Evolutionary conservation across 1,140 invertebrate genomes (phyloP).

Genomic region (Drosophila insularis): DNA sequence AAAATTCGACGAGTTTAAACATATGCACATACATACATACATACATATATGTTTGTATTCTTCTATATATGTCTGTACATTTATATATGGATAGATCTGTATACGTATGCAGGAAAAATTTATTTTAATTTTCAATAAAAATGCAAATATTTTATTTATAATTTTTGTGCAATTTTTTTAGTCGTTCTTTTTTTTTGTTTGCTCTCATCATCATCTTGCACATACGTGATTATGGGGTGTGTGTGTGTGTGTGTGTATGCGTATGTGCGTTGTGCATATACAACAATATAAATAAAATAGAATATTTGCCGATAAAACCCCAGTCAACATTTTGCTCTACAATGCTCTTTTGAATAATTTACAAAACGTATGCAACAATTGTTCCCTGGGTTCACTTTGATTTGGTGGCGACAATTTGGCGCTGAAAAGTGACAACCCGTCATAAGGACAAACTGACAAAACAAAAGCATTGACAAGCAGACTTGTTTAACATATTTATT

Average conservation of each 20-base stretch:
- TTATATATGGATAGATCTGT: constrained; percentile 15
- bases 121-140: constrained; percentile 65
- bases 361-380: background rate
- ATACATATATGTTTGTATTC: background rate
- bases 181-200: background rate
- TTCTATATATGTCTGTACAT: background rate
- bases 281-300: constrained; percentile 32
- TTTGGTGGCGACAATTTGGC: constrained; percentile 50
- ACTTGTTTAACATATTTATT: constrained; percentile 52
- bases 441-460: constrained; percentile 53
- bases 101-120: constrained; percentile 45
- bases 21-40: background rate
- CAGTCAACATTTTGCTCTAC: constrained; percentile 25
- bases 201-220: constrained; percentile 28
- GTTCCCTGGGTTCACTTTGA: constrained; percentile 28
- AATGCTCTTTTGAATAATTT: background rate
- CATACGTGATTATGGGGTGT: background rate
- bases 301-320: constrained; percentile 5
- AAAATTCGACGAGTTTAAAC: constrained; percentile 1
- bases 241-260: background rate
- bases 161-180: constrained; percentile 45
- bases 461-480: constrained; percentile 54
- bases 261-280: background rate
- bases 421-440: constrained; percentile 47
- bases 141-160: constrained; percentile 65